These are phyloP conservation scores for Zophobas atratus DNA, from an alignment of 1,140 invertebrate species.

Conservation along the genomic window DNA sequence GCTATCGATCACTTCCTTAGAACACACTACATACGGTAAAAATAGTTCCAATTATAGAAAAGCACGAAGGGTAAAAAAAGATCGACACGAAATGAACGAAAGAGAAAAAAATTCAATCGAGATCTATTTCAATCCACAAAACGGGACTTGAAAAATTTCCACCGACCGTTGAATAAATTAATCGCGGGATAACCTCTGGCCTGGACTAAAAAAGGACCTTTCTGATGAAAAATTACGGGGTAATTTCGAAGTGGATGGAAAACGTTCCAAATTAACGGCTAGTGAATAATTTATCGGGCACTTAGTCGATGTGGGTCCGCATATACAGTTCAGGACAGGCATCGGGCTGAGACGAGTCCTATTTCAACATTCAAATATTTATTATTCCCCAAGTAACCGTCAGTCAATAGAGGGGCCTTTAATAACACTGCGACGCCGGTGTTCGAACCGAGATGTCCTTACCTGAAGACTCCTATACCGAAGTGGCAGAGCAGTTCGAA, in stretches of 20 bases:
- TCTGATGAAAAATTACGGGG: conserved; percentile 45
- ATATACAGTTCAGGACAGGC: conserved; percentile 39
- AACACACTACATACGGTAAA: too few relatives aligned
- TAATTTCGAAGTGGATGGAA: conserved; percentile 49
- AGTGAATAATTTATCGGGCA: conserved; percentile 54
- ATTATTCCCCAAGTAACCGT: conserved; percentile 58
- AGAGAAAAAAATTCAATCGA: conserved; percentile 6
- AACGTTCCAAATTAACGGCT: conserved; percentile 45
- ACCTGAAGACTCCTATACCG: conserved; percentile 13
- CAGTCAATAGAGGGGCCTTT: conserved; percentile 56
- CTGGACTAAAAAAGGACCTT: conserved; percentile 32
- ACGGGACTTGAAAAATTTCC: conserved; percentile 6
- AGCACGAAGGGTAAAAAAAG: not conserved
- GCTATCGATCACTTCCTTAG: too few relatives aligned
- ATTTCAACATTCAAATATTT: conserved; percentile 58
- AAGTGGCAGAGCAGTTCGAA: not conserved
- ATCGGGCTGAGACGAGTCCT: conserved; percentile 38
- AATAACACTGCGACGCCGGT: conserved; percentile 43
- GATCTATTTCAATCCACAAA: conserved; percentile 28
- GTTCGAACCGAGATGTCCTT: not conserved
- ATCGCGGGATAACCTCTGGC: conserved; percentile 37
- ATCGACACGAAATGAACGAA: not conserved
- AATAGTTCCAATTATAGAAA: too few relatives aligned
- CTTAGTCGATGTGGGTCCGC: conserved; percentile 45
- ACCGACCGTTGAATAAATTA: conserved; percentile 28